Conservation (phyloP, 2,888 invertebrate genomes). For the Drosophila monieri region DNA sequence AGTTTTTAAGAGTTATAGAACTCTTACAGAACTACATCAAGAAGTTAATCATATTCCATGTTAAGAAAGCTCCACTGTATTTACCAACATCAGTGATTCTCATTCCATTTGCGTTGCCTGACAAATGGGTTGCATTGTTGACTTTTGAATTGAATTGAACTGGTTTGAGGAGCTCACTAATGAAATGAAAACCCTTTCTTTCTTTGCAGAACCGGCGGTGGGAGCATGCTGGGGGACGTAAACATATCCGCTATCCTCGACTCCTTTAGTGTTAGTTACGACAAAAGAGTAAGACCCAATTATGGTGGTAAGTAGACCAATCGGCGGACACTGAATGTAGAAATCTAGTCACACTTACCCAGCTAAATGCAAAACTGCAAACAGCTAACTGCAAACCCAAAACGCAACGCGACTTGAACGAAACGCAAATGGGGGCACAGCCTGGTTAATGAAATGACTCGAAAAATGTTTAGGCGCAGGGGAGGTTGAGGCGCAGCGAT, state of each 20-base stretch:
- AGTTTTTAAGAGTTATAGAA: too few species aligned
- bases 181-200: constrained; percentile 10
- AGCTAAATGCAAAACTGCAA: constrained; percentile 17
- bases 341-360: constrained; percentile 45
- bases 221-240: constrained; percentile 94
- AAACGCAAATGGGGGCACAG: constrained; percentile 45
- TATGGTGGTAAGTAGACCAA: constrained; percentile 93
- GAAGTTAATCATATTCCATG: too few species aligned
- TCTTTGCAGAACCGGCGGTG: constrained; percentile 82
- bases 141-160: constrained; percentile 13
- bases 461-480: not conserved
- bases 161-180: constrained; percentile 14
- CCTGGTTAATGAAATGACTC: constrained; percentile 5
- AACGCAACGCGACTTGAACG: constrained; percentile 58
- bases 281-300: constrained; percentile 99
- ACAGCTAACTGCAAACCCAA: constrained; percentile 30
- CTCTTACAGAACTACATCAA: too few species aligned
- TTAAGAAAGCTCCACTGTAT: not conserved
- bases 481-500: constrained; percentile 10
- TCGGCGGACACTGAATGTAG: constrained; percentile 21
- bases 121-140: constrained; percentile 22
- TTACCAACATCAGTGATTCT: constrained; percentile 15
- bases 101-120: constrained; percentile 14
- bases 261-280: constrained; percentile 98
- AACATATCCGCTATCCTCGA: constrained; percentile 98